Conservation (phyloP, 1,140 invertebrate species). For the Hormaphis cornu region DNA sequence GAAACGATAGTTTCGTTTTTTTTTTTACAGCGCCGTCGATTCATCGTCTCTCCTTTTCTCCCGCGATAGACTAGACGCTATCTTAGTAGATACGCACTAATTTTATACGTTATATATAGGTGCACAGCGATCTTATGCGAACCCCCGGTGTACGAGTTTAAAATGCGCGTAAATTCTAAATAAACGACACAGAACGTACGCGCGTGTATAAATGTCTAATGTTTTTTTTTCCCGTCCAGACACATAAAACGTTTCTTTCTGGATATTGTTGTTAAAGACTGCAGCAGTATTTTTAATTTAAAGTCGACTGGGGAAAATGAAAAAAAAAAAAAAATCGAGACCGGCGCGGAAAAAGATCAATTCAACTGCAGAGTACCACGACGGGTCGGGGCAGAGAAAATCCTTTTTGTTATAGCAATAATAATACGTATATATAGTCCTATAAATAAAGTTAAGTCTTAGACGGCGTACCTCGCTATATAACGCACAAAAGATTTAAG, state of each 20-base stretch:
- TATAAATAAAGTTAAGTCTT: slow-evolving; percentile 25
- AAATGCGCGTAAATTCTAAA: too few relatives aligned
- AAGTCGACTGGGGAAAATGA: slow-evolving; percentile 8
- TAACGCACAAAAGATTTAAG: slow-evolving; percentile 18
- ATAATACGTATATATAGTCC: background rate
- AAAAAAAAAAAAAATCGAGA: slow-evolving; percentile 14
- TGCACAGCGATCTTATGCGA: too few relatives aligned
- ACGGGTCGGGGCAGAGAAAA: background rate
- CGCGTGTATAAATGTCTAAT: slow-evolving; percentile 16
- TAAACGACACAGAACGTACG: too few relatives aligned
- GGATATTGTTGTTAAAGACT: slow-evolving; percentile 18
- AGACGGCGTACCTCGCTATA: too few relatives aligned
- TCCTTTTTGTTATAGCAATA: slow-evolving; percentile 8
- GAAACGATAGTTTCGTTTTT: too few relatives aligned
- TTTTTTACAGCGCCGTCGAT: too few relatives aligned
- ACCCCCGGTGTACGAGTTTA: too few relatives aligned
- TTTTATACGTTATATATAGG: too few relatives aligned
- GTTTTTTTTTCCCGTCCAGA: slow-evolving; percentile 5
- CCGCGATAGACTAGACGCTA: too few relatives aligned
- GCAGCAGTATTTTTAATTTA: slow-evolving; percentile 33
- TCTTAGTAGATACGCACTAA: too few relatives aligned
- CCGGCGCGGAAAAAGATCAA: background rate
- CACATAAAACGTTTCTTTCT: slow-evolving; percentile 25
- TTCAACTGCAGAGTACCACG: background rate
- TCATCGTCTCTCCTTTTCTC: too few relatives aligned